Percentiles rank a stretch among this genome's conserved stretches.
Evolutionary conservation across 2,888 invertebrate genomes (phyloP).

Genomic region (Philhelius pedissequus): DNA sequence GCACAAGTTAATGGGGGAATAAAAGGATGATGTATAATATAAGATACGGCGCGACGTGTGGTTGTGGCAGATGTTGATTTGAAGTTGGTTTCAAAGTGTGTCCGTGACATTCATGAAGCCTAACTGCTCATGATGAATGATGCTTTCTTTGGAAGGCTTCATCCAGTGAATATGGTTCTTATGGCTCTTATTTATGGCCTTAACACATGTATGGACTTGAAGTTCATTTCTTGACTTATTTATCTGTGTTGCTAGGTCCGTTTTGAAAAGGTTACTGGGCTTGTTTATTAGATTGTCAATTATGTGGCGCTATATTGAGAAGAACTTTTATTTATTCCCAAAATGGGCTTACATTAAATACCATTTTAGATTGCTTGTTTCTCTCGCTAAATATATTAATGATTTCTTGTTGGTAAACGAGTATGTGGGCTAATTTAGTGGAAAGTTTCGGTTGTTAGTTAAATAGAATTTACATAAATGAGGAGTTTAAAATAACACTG

Average conservation of each 20-base stretch:
- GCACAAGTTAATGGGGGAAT: neutral
- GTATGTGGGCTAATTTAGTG: too few relatives aligned
- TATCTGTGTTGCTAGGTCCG: neutral
- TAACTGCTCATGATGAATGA: neutral
- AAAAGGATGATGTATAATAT: neutral
- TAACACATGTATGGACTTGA: neutral
- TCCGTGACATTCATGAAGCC: conserved; percentile 56
- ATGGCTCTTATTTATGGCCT: neutral
- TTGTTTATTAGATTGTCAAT: neutral
- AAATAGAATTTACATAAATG: too few relatives aligned
- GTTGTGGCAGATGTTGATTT: neutral
- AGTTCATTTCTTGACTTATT: neutral
- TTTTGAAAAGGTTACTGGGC: conserved; percentile 42
- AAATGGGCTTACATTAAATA: too few relatives aligned
- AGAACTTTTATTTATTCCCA: neutral
- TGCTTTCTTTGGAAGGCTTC: conserved; percentile 32
- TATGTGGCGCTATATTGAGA: neutral
- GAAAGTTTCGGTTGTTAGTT: too few relatives aligned
- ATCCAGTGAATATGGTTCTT: conserved; percentile 1
- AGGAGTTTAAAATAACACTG: too few relatives aligned
- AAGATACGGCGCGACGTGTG: neutral
- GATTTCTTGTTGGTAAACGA: too few relatives aligned
- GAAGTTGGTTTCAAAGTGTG: neutral
- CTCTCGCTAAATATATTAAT: too few relatives aligned
- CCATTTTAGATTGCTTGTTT: too few relatives aligned